Conservation (phyloP, 1,140 invertebrate genomes). For the Aphis gossypii region DNA sequence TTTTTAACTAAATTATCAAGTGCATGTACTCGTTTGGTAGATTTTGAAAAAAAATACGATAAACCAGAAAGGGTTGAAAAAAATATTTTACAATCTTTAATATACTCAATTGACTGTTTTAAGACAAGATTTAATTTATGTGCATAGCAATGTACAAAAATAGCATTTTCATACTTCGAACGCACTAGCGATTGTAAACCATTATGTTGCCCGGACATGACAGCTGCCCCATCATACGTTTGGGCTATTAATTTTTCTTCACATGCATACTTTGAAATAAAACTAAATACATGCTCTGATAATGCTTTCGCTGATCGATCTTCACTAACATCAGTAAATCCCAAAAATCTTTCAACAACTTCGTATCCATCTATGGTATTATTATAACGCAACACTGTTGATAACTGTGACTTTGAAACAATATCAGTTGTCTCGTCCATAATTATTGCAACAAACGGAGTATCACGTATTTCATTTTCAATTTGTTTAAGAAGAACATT, state of each 20-base stretch:
- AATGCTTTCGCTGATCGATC: slow-evolving; percentile 21
- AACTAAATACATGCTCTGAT: slow-evolving; percentile 8
- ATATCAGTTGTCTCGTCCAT: slow-evolving; percentile 27
- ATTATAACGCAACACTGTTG: slow-evolving; percentile 18
- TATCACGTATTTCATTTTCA: slow-evolving; percentile 30
- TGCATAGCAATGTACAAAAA: slow-evolving; percentile 61
- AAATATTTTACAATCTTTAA: slow-evolving; percentile 60
- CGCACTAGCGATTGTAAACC: slow-evolving; percentile 51
- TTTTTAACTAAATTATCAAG: slow-evolving; percentile 56
- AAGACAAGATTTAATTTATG: slow-evolving; percentile 61
- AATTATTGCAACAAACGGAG: slow-evolving; percentile 19
- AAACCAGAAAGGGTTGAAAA: slow-evolving; percentile 58
- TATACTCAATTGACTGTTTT: slow-evolving; percentile 59
- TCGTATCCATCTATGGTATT: slow-evolving; percentile 64
- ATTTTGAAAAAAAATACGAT: slow-evolving; percentile 60
- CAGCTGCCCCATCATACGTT: slow-evolving; percentile 59
- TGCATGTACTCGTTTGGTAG: slow-evolving; percentile 56
- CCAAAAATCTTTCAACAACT: slow-evolving; percentile 62
- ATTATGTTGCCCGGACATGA: slow-evolving; percentile 57
- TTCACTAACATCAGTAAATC: slow-evolving; percentile 43
- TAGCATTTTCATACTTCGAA: slow-evolving; percentile 43
- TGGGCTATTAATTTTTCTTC: slow-evolving; percentile 57
- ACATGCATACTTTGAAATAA: slow-evolving; percentile 14
- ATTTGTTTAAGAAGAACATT: slow-evolving; percentile 24
- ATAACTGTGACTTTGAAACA: slow-evolving; percentile 19